Base-by-base conservation (phyloP, 1,140 invertebrate species). In the Cotesia vestalis region DNA sequence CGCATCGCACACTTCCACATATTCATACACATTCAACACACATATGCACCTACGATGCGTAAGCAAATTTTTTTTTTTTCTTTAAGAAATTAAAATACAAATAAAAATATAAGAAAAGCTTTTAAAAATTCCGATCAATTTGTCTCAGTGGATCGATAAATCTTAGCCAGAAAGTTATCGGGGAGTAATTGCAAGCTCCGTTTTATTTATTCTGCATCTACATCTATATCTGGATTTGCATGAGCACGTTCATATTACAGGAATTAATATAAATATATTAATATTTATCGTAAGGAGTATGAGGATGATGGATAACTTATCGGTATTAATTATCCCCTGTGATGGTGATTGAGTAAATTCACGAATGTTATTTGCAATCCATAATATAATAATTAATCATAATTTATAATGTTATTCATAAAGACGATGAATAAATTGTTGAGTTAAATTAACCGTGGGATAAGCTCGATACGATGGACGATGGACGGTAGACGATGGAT, bases 351-450 rank as follows among this genome's bases (percentile, higher is more conserved):
- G 34, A 20, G 55, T 67, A 27, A 53, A 72, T 72, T 59, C 64
- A 61, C 38, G 53, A 38, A 61, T 38, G 66, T 60, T 67, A 46
- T 46, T 46, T 46, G 40, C 11, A 8, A 46, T 46, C 6, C 11
- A 46, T 46, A 46, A 46, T 46, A 72, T 72, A 67, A 67, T 46
- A 72, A 72, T 72, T 66, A 27, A 72, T 67, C 63, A 62, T 14
- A 17, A 9, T 46, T 67, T 55, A 62, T 14, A 17, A 9, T 46
- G 27, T 27, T 67, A 67, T 46, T 27, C 17, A 51, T 38, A 17
- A 20, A 46, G 40, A 46, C 4, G 40, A 46, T 46, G 40, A 46
- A 46, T 46, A 46, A 46, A 46, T 46, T 46, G 6, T 46, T 46
- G 2, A 46, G 40, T 9, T 46, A 9, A 46, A 46, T 46, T 46